Conservation (phyloP, 2,113 vertebrate genomes). For the Eublepharis macularius region DNA sequence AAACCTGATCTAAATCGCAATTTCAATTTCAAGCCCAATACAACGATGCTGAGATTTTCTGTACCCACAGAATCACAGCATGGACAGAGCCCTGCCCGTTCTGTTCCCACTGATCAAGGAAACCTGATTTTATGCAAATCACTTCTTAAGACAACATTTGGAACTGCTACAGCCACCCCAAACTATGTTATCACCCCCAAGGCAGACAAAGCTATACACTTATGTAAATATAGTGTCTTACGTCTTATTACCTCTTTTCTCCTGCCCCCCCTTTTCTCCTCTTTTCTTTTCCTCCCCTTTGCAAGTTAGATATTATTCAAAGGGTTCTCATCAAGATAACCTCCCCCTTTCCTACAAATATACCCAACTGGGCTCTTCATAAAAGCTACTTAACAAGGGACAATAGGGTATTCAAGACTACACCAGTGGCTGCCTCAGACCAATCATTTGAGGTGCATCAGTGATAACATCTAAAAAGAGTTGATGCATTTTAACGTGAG, state of each 20-base stretch:
- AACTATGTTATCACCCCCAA: no score
- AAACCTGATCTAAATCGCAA: background rate
- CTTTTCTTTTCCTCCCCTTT: background rate
- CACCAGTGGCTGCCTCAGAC: no score
- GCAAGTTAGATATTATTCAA: background rate
- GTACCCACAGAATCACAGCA: background rate
- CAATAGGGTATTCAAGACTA: background rate
- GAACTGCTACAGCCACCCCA: no score
- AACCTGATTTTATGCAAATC: background rate
- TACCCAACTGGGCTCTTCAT: background rate
- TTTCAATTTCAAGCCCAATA: background rate
- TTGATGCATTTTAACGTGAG: background rate
- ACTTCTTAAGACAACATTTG: background rate
- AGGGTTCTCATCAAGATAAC: background rate
- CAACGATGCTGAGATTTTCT: background rate
- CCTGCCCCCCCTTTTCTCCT: background rate
- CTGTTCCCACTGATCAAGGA: background rate
- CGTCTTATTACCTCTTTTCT: background rate
- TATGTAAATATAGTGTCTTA: background rate
- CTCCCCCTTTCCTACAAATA: background rate
- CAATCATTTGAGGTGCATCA: no score
- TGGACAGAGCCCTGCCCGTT: background rate
- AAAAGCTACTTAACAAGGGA: background rate
- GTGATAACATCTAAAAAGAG: background rate
- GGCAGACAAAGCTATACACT: no score